Percentiles rank a stretch among this genome's conserved stretches.
These are phyloP conservation scores for Phthorimaea operculella DNA, from an alignment of 1,140 invertebrate genomes.

Conservation along the genomic window DNA sequence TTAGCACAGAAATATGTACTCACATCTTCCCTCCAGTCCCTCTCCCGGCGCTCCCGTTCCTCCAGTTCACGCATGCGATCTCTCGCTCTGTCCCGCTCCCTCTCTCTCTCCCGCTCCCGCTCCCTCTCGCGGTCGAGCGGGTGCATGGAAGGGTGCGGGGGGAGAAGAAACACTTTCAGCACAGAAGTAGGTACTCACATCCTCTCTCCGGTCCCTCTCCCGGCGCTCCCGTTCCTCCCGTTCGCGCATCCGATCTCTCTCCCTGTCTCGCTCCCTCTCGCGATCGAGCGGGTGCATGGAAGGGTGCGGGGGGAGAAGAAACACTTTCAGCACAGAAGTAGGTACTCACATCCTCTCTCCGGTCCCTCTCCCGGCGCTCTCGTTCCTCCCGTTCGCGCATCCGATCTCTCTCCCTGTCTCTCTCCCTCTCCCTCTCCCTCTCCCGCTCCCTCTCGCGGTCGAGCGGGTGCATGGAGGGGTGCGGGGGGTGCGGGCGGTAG, in stretches of 20 bases:
- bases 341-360: conserved; percentile 38
- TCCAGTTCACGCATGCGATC: conserved; percentile 38
- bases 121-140: conserved; percentile 30
- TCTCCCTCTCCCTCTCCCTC: conserved; percentile 31
- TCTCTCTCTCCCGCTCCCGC: conserved; percentile 31
- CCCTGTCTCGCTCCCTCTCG: conserved; percentile 30
- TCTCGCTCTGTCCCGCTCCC: conserved; percentile 32
- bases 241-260: too few species aligned
- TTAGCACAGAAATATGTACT: too few species aligned
- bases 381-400: too few species aligned
- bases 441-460: conserved; percentile 31
- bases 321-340: too few species aligned
- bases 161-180: too few species aligned
- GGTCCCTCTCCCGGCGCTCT: conserved; percentile 32
- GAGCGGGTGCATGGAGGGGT: conserved; percentile 36
- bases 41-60: conserved; percentile 41
- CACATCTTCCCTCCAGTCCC: conserved; percentile 44
- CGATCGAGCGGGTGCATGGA: conserved; percentile 30
- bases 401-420: conserved; percentile 40
- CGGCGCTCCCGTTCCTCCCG: conserved; percentile 29
- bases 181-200: conserved; percentile 19
- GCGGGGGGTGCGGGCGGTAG: conserved; percentile 30
- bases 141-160: conserved; percentile 37
- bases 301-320: conserved; percentile 40
- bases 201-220: too few species aligned